Base-by-base conservation (phyloP, 2,797 vertebrate species). In the Onychomys arenicola region DNA sequence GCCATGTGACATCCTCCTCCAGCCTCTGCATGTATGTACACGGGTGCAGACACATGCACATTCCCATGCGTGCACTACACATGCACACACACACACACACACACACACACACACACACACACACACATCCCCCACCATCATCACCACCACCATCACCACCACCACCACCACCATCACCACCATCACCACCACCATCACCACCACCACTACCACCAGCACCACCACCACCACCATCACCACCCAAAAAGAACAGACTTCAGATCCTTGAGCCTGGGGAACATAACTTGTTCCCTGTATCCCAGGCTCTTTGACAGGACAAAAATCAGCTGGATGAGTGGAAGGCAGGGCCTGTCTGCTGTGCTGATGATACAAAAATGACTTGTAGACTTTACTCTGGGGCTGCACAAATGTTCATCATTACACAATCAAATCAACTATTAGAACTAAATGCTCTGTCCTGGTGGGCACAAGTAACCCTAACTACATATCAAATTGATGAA, bases 341-440 rank as follows among this genome's bases (percentile, higher is more conserved):
- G 43, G 13, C 14, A 46, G 21, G 9, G 21, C 57, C 27, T 29
- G 0, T 23, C 81, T 80, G 12, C 67, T 67, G 13, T 92, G 57
- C 43, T 89, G 23, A n/a, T 83, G 57, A 46, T 49, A 34, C 29
- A 46, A 14, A 63, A 86, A 92, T 59, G 7, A 63, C 34, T 69
- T 69, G n/a, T 90, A 81, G 34, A 89, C 89, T 91, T 95, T 34
- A 49, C 76, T 69, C 85, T 25, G 21, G 29, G 69, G 55, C 37
- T n/a, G 19, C 29, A 25, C 43, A 91, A 77, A 84, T 77, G 23
- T 75, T 34, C 7, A 37, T 78, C 19, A 5, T 78, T 78, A 71
- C 13, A 82, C 95, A 94, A 89, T 83, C 57, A 89, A 93, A 75
- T 94, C 91, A 82, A 90, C 94, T 32, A 6, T 85, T 91, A 92